phyloP scores from a whole-genome alignment of 1,140 invertebrate genomes.

The Berghia stephanieae region DNA sequence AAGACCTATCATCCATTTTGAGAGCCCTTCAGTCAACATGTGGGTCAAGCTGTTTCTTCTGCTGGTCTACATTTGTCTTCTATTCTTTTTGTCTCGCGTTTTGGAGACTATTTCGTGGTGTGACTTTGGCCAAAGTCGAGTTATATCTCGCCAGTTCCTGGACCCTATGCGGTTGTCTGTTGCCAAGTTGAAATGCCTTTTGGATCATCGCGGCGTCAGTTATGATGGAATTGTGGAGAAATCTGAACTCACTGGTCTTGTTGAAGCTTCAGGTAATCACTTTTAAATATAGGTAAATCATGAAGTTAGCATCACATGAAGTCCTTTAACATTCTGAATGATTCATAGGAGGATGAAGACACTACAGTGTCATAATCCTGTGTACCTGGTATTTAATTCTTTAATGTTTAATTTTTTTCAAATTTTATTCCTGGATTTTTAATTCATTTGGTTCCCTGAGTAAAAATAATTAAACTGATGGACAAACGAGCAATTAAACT shows the following conservation, averaged over 20 bases:
- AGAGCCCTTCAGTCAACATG: constrained; percentile 37
- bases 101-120: constrained; percentile 65
- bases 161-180: constrained; percentile 70
- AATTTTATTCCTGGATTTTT: neutral
- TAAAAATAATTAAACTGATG: no score
- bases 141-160: constrained; percentile 59
- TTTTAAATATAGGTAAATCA: no score
- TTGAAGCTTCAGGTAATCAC: constrained; percentile 68
- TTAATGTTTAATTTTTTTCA: neutral
- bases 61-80: constrained; percentile 59
- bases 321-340: no score
- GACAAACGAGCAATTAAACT: no score
- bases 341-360: no score
- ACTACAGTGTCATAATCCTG: neutral
- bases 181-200: constrained; percentile 68
- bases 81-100: constrained; percentile 66
- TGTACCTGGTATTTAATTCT: neutral
- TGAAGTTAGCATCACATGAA: no score
- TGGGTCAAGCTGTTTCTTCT: constrained; percentile 65
- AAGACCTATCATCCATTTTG: neutral
- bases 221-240: constrained; percentile 70
- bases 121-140: constrained; percentile 49
- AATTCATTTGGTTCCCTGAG: neutral
- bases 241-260: constrained; percentile 67
- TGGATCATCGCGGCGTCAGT: constrained; percentile 69